phyloP scores from a whole-genome alignment of 2,888 invertebrate species.

The Villa cingulata region DNA sequence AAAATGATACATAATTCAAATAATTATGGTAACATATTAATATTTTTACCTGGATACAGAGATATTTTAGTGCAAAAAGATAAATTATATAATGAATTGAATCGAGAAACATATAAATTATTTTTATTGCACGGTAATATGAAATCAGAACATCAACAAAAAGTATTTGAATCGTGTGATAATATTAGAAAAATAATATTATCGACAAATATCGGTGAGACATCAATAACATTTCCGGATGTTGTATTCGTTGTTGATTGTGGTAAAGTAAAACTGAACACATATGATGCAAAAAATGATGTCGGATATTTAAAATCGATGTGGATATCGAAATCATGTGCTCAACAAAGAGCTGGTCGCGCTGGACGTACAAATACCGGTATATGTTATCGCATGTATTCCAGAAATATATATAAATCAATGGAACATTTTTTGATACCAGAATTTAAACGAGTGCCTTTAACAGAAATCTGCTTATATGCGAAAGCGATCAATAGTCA shows the following conservation, averaged over 20 bases:
- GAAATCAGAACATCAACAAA: constrained; percentile 72
- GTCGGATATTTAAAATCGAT: constrained; percentile 60
- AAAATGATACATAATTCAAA: constrained; percentile 39
- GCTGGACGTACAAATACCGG: constrained; percentile 78
- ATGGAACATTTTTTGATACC: constrained; percentile 65
- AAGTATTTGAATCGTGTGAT: constrained; percentile 52
- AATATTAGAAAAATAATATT: constrained; percentile 72
- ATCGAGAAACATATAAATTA: constrained; percentile 36
- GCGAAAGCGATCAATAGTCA: constrained; percentile 67
- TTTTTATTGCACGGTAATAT: constrained; percentile 82
- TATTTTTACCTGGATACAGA: constrained; percentile 90
- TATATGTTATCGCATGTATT: constrained; percentile 70
- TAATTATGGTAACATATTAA: constrained; percentile 58
- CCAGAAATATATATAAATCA: constrained; percentile 49
- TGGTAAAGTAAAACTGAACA: constrained; percentile 84
- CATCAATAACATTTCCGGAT: constrained; percentile 89
- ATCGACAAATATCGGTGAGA: constrained; percentile 95
- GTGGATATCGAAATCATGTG: constrained; percentile 82
- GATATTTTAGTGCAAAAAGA: constrained; percentile 71
- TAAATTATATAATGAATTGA: constrained; percentile 34
- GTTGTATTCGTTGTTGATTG: constrained; percentile 85
- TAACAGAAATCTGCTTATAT: constrained; percentile 79
- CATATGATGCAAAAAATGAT: constrained; percentile 67
- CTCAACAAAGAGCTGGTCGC: constrained; percentile 73
- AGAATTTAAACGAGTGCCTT: constrained; percentile 73